Base-by-base conservation (phyloP, 2,797 vertebrate species). In the Paedocypris micromegethes region DNA sequence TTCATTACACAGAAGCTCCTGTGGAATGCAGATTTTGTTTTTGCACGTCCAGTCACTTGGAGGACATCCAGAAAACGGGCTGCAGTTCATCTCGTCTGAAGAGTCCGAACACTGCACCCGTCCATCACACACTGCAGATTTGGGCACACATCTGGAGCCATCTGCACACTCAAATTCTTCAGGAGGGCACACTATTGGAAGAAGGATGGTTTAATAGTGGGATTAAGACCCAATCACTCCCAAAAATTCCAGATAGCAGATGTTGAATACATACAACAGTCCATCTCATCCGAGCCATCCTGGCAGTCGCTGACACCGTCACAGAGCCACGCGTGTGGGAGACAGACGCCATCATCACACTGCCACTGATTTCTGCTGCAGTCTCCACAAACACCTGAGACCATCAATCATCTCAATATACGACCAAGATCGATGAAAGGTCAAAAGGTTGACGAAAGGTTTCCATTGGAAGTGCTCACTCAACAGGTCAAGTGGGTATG, bases 281-380 rank as follows among this genome's bases (percentile, higher is more conserved):
- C 83, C 64, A 86, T 87, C 79, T 98, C 94, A 79, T 96, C 94
- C 0, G 93, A 93, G 42, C 92, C 93, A 75, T 98, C 94, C 69
- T 85, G 66, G 77, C 94, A 97, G 85, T 98, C 94, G 5, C 85
- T 83, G 1, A 45, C 52, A 2, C 90, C 91, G 0, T 97, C 93
- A 5, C 94, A 96, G 53, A 82, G 84, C 93, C 92, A 93, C 5
- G 74, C 61, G 23, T 63, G 58, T 49, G 86, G 80, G 63, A 96
- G 79, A 38, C 94, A 97, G 6, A 5, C 75, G 3, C 92, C 93
- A 42, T 94, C 88, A 0, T 92, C 89, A 79, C 95, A 98, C 77
- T 89, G 91, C 94, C 94, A 97, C 70, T 85, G 79, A 49, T 55
- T 73, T 2, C 38, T 58, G 6, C 0, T 62, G 70, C 89, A 91